A percentile compares a stretch with the other conserved stretches of the same genome.
These are phyloP conservation scores for Ochotona princeps DNA, from an alignment of 2,113 vertebrate genomes.

Conservation along the genomic window DNA sequence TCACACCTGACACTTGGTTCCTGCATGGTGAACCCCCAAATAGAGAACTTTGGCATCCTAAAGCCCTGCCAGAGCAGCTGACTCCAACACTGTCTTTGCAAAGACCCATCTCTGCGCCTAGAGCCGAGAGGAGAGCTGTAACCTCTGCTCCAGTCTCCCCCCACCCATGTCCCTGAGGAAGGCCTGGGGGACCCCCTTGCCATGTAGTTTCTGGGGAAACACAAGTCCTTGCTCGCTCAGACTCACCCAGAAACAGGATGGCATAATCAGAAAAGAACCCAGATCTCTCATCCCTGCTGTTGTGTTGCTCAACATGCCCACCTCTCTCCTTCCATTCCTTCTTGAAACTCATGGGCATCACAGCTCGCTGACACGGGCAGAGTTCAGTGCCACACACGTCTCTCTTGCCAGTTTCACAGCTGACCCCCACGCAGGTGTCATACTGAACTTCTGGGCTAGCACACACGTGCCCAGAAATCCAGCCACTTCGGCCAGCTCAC, in stretches of 20 bases:
- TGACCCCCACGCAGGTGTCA: fast-evolving
- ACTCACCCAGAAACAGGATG: background rate
- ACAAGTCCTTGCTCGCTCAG: background rate
- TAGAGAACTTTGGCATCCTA: background rate
- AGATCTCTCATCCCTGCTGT: background rate
- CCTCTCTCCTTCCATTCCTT: background rate
- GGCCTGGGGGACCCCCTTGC: too few relatives aligned
- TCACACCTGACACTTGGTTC: background rate
- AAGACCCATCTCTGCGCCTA: background rate
- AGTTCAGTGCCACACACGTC: background rate
- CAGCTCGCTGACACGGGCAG: background rate
- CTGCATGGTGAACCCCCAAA: background rate
- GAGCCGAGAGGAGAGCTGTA: background rate
- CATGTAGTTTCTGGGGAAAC: fast-evolving
- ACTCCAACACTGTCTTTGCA: background rate
- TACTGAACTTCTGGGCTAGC: background rate
- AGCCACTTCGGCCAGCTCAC: background rate
- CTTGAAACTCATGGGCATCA: background rate
- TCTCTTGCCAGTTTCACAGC: background rate
- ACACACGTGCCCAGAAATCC: background rate
- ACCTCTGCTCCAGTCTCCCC: background rate
- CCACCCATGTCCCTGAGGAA: background rate
- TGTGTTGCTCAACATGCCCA: background rate
- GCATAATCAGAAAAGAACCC: background rate
- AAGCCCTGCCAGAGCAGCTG: background rate